Percentiles rank a stretch among this genome's conserved stretches.
phyloP scores from a whole-genome alignment of 2,797 vertebrate species.

The Adrianichthys oophorus region DNA sequence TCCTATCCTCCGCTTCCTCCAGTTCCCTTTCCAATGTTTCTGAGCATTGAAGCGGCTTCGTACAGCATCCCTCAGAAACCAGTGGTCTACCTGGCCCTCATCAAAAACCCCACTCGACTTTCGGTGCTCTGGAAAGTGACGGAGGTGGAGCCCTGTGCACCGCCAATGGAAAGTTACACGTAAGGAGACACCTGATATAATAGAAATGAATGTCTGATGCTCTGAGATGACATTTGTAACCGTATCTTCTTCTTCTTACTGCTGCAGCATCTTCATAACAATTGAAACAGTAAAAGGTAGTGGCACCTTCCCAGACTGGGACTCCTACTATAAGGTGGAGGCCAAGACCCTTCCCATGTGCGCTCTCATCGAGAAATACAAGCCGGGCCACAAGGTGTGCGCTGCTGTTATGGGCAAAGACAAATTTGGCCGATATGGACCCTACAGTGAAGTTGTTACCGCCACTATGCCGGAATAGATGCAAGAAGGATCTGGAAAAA shows the following conservation, averaged over 20 bases:
- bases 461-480: constrained; percentile 31
- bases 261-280: constrained; percentile 50
- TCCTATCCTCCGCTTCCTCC: constrained; percentile 60
- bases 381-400: constrained; percentile 56
- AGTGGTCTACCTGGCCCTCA: constrained; percentile 57
- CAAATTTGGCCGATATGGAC: constrained; percentile 59
- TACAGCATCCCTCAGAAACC: constrained; percentile 65
- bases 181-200: constrained; percentile 19
- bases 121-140: constrained; percentile 67
- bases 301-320: constrained; percentile 54
- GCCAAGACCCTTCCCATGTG: constrained; percentile 71
- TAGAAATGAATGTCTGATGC: background rate
- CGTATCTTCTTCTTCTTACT: background rate
- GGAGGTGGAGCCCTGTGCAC: constrained; percentile 33
- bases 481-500: background rate
- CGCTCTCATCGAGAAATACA: constrained; percentile 56
- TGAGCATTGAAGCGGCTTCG: constrained; percentile 42
- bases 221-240: background rate
- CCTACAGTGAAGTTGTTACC: constrained; percentile 50
- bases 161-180: constrained; percentile 73
- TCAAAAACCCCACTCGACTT: constrained; percentile 58
- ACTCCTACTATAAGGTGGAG: constrained; percentile 36
- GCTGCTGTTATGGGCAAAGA: constrained; percentile 69
- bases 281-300: constrained; percentile 55
- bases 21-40: constrained; percentile 39